Base-by-base conservation (phyloP, 2,797 vertebrate species). In the Myripristis jacobus region DNA sequence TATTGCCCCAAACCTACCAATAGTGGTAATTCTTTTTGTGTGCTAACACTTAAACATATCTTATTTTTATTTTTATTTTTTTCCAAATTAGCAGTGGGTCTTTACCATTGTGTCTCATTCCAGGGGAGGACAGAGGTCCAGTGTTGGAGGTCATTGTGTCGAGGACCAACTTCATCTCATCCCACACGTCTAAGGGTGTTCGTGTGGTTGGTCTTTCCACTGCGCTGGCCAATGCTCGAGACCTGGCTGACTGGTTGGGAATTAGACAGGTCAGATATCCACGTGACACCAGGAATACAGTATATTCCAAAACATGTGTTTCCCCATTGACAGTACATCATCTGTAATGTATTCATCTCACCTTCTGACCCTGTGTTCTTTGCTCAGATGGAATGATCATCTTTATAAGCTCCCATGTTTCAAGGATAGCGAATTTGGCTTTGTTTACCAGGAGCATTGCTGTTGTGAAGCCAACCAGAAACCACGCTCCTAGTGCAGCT, bases 131-230 rank as follows among this genome's bases (percentile, higher is more conserved):
- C 88, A 94, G 98, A 91, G 98, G 98, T 61, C 98, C 98, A 0
- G 98, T 99, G 63, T 83, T 99, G 74, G 98, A 99, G 88, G 98
- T 99, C 66, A 98, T 99, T 29, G 98, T 99, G 55, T 99, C 98
- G 82, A 95, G 98, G 84, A 99, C 98, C 57, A 99, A 98, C 92
- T 99, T 99, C 84, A 99, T 99, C 91, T 99, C 98, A 3, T 99
- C 98, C 9, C 97, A 99, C 88, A 99, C 98, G 3, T 95, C 96
- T 16, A 97, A 92, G 68, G 81, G 88, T 3, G 96, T 99, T 47
- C 92, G 98, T 60, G 94, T 99, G 16, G 96, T 99, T 38, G 98
- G 98, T 47, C 93, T 99, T 12, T 99, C 97, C 75, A 99, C 97
- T 1, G 98, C 98, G n/a, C 92, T 99, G 85, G 98, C 98, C 85